Percentiles rank a stretch among this genome's conserved stretches.
Conservation (phyloP, 2,888 invertebrate genomes). For the Buathra laborator region DNA sequence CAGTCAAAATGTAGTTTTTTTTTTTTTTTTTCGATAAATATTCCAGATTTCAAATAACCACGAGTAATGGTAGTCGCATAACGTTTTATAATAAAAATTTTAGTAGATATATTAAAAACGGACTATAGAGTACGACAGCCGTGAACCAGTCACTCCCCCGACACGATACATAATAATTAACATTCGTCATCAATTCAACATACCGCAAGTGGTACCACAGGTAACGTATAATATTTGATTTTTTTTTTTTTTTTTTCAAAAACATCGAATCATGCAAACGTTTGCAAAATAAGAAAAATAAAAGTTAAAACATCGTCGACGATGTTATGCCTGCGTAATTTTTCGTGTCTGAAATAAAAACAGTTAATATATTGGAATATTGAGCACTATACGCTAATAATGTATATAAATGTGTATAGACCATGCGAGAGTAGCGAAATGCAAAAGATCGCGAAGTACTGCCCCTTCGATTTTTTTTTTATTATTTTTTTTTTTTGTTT, state of each 20-base stretch:
- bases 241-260: neutral
- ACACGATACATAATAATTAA: conserved; percentile 9
- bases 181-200: neutral
- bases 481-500: neutral
- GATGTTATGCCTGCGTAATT: neutral
- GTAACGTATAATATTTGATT: neutral
- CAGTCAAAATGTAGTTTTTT: conserved; percentile 34
- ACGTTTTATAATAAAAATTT: conserved; percentile 34
- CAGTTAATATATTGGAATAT: conserved; percentile 21
- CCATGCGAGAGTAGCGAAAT: conserved; percentile 39
- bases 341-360: conserved; percentile 16
- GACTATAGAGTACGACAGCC: conserved; percentile 21
- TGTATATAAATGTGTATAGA: conserved; percentile 27
- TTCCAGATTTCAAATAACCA: conserved; percentile 28
- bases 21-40: conserved; percentile 14
- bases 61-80: conserved; percentile 12
- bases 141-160: conserved; percentile 10
- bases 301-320: neutral
- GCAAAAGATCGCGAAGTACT: conserved; percentile 50
- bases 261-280: neutral
- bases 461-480: conserved; percentile 20
- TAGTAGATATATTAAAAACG: conserved; percentile 35
- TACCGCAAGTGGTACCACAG: neutral
- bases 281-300: neutral
- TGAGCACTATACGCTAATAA: conserved; percentile 36